Conservation (phyloP, 2,888 invertebrate species). For the Thumatha senex region DNA sequence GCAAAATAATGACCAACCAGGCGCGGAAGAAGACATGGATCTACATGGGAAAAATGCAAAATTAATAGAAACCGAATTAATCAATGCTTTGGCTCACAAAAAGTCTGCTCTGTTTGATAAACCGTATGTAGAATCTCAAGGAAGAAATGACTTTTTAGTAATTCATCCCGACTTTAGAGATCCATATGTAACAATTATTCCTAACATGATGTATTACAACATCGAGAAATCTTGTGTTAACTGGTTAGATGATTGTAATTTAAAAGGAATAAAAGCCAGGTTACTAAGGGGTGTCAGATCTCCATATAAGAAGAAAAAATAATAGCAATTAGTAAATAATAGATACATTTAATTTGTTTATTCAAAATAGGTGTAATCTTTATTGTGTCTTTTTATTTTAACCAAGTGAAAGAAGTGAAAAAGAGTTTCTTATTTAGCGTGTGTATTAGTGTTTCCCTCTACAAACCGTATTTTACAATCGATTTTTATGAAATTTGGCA, state of each 20-base stretch:
- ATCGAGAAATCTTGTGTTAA: constrained; percentile 68
- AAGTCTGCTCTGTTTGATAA: constrained; percentile 48
- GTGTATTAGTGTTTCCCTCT: too few relatives aligned
- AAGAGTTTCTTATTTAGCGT: too few relatives aligned
- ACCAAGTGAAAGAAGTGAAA: too few relatives aligned
- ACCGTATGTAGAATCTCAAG: constrained; percentile 52
- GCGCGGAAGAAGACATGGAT: not conserved
- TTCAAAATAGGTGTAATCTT: not conserved
- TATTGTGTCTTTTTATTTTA: too few relatives aligned
- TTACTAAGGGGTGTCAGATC: constrained; percentile 46
- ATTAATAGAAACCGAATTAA: constrained; percentile 49
- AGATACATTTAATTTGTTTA: too few relatives aligned
- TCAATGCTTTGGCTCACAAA: constrained; percentile 32
- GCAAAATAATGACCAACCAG: too few relatives aligned
- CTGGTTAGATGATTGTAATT: constrained; percentile 68
- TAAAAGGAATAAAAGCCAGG: constrained; percentile 53
- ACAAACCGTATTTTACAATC: too few relatives aligned
- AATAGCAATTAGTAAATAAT: not conserved
- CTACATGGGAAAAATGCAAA: not conserved
- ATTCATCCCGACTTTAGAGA: constrained; percentile 43
- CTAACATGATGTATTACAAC: constrained; percentile 63
- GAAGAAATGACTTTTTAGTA: constrained; percentile 62
- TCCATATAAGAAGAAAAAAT: constrained; percentile 28
- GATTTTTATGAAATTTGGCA: too few relatives aligned
- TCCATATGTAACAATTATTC: constrained; percentile 60